Base-by-base conservation (phyloP, 2,797 vertebrate species). In the Pseudocheirus occidentalis region DNA sequence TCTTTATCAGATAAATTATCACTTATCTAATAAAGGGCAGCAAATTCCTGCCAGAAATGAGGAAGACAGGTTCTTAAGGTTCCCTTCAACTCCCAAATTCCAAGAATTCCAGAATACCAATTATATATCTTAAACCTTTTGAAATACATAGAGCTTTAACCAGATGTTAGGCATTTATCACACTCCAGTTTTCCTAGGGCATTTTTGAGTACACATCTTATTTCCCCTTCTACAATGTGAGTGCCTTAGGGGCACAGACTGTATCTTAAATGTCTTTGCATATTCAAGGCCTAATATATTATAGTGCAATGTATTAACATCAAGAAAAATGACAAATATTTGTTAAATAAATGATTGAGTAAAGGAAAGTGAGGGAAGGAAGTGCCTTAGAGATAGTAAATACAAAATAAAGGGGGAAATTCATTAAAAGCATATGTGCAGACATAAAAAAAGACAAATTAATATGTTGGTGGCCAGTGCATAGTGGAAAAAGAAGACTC, bases 401-500 rank as follows among this genome's bases (percentile, higher is more conserved):
- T 46, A 81, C 16, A 12, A 93, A 16, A 66, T 31, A 34, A 18
- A 52, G 46, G 81, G 29, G 28, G 81, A 54, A 93, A 94, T 90
- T 5, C 34, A 94, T 46, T 92, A 52, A 91, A 94, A 58, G 31
- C 55, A 55, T 1, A 34, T 6, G 87, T 21, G 59, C 56, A 93
- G 34, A 55, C 11, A 90, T 55, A 59, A 87, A 87, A 81, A 95
- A 92, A 55, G 55, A 57, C 81, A 95, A 93, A 91, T 3, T 0
- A 53, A 6, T 10, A 31, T 81, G 54, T 9, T 58, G 29, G 5
- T 94, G 55, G 62, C 18, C 52, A 92, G 21, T 58, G 53, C 29
- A 58, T 4, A 58, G 55, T 91, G 9, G 54, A 95, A 81, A 96
- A 97, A 91, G 52, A 91, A 95, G 54, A 9, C 52, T 95, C 55